phyloP scores from a whole-genome alignment of 2,888 invertebrate genomes.

The Eupithecia tripunctaria region DNA sequence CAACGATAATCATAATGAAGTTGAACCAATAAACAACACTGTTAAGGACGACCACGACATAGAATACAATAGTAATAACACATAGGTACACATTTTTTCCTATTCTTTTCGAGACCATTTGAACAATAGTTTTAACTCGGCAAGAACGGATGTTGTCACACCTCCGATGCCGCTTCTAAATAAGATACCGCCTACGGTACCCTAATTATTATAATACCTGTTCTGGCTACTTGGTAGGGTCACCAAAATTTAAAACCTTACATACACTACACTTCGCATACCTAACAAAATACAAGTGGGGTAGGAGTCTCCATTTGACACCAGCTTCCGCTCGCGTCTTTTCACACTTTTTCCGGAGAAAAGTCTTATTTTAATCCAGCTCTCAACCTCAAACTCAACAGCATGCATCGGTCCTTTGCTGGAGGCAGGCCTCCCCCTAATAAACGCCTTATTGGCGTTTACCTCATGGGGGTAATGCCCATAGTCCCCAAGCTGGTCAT shows the following conservation, averaged over 20 bases:
- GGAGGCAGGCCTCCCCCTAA: too few relatives aligned
- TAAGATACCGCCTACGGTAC: constrained; percentile 66
- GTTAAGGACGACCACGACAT: background rate
- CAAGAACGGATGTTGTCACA: constrained; percentile 71
- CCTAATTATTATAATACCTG: constrained; percentile 71
- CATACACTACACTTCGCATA: background rate
- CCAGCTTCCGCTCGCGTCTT: too few relatives aligned
- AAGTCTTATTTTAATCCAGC: too few relatives aligned
- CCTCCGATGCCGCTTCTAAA: constrained; percentile 62
- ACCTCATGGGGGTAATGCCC: too few relatives aligned
- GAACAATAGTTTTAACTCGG: constrained; percentile 75
- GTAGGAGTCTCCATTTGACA: background rate
- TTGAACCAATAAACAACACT: background rate
- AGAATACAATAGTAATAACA: background rate
- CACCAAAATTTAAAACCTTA: constrained; percentile 17
- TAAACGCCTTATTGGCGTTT: too few relatives aligned
- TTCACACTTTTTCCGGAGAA: too few relatives aligned
- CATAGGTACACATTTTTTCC: background rate
- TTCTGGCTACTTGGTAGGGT: constrained; percentile 51
- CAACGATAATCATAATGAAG: background rate
- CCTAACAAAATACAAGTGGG: background rate
- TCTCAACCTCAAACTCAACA: too few relatives aligned
- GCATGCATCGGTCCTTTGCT: too few relatives aligned
- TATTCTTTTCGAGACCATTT: background rate
- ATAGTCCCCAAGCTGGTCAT: too few relatives aligned